phyloP scores from a whole-genome alignment of 1,140 invertebrate species.

The Drosophila lini region DNA sequence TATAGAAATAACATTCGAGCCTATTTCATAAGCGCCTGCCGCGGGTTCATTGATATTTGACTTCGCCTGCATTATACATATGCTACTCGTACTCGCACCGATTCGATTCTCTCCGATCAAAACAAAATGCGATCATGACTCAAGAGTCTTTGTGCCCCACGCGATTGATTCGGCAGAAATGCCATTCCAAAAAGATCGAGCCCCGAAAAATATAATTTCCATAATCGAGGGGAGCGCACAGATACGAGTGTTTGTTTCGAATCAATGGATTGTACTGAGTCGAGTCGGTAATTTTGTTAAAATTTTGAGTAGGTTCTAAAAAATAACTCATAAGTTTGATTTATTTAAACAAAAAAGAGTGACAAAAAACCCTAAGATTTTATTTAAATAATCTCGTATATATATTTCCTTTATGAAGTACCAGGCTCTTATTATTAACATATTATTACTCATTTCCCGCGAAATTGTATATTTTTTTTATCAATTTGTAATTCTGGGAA shows the following conservation, averaged over 20 bases:
- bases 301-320: background rate
- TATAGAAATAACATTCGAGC: slow-evolving; percentile 55
- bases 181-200: background rate
- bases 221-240: slow-evolving; percentile 5
- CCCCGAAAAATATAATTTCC: slow-evolving; percentile 8
- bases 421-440: too few species aligned
- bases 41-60: slow-evolving; percentile 78
- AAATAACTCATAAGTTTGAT: background rate
- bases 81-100: background rate
- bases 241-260: background rate
- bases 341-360: too few species aligned
- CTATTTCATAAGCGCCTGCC: slow-evolving; percentile 74
- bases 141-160: slow-evolving; percentile 29
- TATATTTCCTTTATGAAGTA: too few species aligned
- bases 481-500: slow-evolving; percentile 6
- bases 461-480: background rate
- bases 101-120: slow-evolving; percentile 24
- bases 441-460: background rate
- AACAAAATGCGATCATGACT: slow-evolving; percentile 39
- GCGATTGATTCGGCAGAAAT: slow-evolving; percentile 17
- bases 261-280: background rate
- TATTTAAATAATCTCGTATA: too few species aligned
- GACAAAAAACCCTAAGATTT: too few species aligned
- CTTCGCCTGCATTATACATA: slow-evolving; percentile 24
- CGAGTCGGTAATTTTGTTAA: background rate